Base-by-base conservation (phyloP, 2,113 vertebrate genomes). In the Malurus melanocephalus region DNA sequence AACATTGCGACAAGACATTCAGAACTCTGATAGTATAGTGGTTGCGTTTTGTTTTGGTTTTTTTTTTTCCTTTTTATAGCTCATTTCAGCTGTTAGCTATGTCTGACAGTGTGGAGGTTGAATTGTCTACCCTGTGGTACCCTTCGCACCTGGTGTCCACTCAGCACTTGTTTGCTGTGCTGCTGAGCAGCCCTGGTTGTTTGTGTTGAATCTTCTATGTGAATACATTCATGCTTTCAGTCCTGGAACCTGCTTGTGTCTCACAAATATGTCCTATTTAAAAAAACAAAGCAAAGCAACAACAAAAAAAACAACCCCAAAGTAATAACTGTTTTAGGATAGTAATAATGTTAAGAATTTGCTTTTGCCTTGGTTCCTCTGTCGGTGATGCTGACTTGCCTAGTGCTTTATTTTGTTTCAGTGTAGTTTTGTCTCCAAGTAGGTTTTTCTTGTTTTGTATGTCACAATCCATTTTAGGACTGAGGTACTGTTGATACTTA, bases 401-500 rank as follows among this genome's bases (percentile, higher is more conserved):
- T 22, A 51, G 33, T 77, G 53, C 48, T 61, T 77, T 65, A 20
- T 28, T 42, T 71, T 49, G 24, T 56, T 84, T 45, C 8, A 7
- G 5, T 75, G 10, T 52, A 6, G 3, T 72, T 89, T 79, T 69
- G 33, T 65, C 18, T 80, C n/a, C 26, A 33, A 9, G 2, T 53
- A 55, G 33, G 0, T 48, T 82, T 73, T 61, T 66, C 24, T 53
- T 61, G 3, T n/a, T 80, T 82, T 48, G 4, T 57, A 27, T 23
- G 59, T 90, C 6, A 4, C 33, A 71, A 8, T 16, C 8, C 10
- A 4, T 73, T 66, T 59, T 74, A 24, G 7, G 23, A 11, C 32
- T 69, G 66, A 38, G 17, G 13, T 1, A 1, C 0, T 42, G 11
- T 65, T 52, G 5, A 7, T 60, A 6, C 21, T 76, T 80, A 27